phyloP scores from a whole-genome alignment of 2,113 vertebrate genomes.

The Panthera uncia region DNA sequence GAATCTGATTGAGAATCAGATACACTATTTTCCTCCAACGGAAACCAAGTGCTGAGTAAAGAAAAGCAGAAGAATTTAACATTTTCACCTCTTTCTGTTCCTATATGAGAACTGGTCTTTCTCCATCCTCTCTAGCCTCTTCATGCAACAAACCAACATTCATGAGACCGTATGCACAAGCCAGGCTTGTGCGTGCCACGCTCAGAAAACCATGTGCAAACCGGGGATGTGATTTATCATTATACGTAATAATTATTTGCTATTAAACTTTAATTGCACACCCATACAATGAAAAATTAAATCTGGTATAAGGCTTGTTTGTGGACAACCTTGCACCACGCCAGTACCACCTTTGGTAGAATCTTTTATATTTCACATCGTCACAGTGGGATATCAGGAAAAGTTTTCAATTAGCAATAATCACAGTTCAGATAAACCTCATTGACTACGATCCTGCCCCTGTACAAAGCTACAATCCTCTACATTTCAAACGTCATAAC shows the following conservation, averaged over 20 bases:
- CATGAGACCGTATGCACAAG: not conserved
- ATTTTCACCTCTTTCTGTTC: not conserved
- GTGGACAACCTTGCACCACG: not conserved
- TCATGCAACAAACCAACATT: not conserved
- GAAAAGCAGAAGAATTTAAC: slow-evolving; percentile 5
- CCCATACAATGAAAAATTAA: not conserved
- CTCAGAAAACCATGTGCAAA: slow-evolving; percentile 22
- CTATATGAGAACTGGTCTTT: not conserved
- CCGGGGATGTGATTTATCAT: not conserved
- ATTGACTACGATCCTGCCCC: not conserved
- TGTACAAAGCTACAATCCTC: not conserved
- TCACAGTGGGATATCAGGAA: not conserved
- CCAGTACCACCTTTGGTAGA: not conserved
- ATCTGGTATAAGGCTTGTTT: not conserved
- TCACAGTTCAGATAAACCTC: not conserved
- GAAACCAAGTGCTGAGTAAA: not conserved
- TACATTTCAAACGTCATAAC: not conserved
- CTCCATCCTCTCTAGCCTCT: not conserved
- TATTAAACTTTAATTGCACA: not conserved
- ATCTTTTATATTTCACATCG: not conserved
- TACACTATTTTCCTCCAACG: not conserved
- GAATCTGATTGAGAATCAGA: not conserved
- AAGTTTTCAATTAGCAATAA: not conserved
- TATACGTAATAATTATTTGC: not conserved
- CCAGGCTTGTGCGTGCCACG: not conserved